Evolutionary conservation across 2,113 vertebrate species (phyloP).

Genomic region (Chaetodon auriga): DNA sequence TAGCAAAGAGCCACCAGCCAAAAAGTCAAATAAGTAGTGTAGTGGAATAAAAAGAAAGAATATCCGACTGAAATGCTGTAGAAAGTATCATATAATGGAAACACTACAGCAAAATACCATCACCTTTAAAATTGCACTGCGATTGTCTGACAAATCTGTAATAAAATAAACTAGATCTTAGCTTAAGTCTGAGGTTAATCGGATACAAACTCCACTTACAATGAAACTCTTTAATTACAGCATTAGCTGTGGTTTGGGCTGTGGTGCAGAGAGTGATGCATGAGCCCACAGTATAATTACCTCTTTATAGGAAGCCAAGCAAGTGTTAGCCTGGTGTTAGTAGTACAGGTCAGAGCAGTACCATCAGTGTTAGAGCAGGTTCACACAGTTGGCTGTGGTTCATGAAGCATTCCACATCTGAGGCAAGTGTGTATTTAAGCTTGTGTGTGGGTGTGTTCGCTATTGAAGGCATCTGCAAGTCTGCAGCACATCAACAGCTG

Average conservation of each 20-base stretch:
- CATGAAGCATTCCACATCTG: constrained; percentile 40
- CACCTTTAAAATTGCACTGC: background rate
- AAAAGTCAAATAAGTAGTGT: no score
- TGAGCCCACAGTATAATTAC: constrained; percentile 14
- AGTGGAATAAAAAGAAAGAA: no score
- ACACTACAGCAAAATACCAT: background rate
- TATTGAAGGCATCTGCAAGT: constrained; percentile 24
- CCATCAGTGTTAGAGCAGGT: background rate
- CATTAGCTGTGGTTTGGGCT: constrained; percentile 11
- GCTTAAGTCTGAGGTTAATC: background rate
- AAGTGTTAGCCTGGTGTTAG: background rate
- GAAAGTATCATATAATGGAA: background rate
- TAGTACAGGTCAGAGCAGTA: constrained; percentile 2
- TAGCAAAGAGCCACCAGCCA: background rate
- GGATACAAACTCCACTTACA: background rate
- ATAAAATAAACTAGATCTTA: background rate
- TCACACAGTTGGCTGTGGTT: constrained; percentile 7
- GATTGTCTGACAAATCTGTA: background rate
- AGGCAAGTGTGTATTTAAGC: constrained; percentile 24
- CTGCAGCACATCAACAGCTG: background rate
- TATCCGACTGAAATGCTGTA: no score
- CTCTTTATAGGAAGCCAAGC: background rate
- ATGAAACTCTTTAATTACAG: background rate
- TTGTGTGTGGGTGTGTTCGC: constrained; percentile 47
- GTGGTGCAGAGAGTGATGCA: background rate